These are phyloP conservation scores for Callosobruchus maculatus DNA, from an alignment of 2,888 invertebrate genomes.

Conservation along the genomic window DNA sequence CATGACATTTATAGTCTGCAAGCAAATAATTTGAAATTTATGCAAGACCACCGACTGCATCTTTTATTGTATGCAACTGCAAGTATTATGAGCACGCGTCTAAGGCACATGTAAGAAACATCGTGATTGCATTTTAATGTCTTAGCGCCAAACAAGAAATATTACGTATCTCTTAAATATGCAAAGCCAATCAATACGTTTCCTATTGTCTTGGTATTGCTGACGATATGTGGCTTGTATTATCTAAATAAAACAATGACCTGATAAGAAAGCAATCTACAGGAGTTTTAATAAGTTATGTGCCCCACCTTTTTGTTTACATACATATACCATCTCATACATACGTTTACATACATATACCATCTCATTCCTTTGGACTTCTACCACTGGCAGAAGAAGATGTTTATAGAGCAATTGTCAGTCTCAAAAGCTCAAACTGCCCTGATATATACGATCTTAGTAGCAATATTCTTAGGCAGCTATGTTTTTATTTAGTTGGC, in stretches of 20 bases:
- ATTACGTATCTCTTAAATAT: neutral
- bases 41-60: neutral
- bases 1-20: neutral
- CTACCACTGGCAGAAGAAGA: too few species aligned
- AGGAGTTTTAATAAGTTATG: neutral
- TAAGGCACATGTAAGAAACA: neutral
- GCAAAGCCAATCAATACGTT: neutral
- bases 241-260: neutral
- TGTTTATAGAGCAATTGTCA: too few species aligned
- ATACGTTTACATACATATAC: too few species aligned
- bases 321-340: too few species aligned
- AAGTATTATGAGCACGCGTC: neutral
- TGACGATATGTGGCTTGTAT: neutral
- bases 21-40: neutral
- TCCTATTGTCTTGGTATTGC: neutral
- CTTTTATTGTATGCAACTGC: neutral
- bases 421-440: too few species aligned
- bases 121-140: neutral
- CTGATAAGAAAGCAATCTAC: neutral
- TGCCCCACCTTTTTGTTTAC: too few species aligned
- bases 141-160: neutral
- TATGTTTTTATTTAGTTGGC: too few species aligned
- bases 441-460: too few species aligned
- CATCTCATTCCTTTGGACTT: too few species aligned
- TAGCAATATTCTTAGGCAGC: too few species aligned